Percentiles rank a stretch among this genome's conserved stretches.
phyloP scores from a whole-genome alignment of 2,113 vertebrate species.

The Petaurus breviceps region DNA sequence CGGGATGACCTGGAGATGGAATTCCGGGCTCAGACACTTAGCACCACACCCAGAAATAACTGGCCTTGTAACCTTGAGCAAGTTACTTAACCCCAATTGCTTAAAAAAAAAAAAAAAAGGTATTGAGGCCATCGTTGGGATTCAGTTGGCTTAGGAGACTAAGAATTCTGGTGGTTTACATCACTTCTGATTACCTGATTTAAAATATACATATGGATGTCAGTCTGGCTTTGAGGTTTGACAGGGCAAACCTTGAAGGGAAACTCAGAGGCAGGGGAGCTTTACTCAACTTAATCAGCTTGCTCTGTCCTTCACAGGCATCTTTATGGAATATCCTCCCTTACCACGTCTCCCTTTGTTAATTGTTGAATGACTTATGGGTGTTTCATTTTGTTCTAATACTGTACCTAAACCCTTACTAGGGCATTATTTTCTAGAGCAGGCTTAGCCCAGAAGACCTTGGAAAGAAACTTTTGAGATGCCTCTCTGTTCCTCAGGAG shows the following conservation, averaged over 20 bases:
- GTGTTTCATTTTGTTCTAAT: background rate
- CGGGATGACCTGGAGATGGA: too few species aligned
- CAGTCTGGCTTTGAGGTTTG: background rate
- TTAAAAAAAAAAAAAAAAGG: too few species aligned
- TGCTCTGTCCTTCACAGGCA: background rate
- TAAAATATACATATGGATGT: background rate
- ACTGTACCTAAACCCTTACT: background rate
- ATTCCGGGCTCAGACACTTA: too few species aligned
- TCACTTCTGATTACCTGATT: background rate
- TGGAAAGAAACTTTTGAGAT: background rate
- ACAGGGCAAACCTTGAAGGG: background rate
- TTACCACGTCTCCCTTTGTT: background rate
- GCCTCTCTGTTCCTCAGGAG: background rate
- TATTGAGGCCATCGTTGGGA: background rate
- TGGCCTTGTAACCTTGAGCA: too few species aligned
- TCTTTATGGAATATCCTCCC: background rate
- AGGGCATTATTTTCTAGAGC: background rate
- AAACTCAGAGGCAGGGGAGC: background rate
- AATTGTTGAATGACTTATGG: background rate
- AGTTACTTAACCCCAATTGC: too few species aligned
- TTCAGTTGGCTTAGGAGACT: background rate
- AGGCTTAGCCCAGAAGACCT: background rate
- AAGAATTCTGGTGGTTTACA: background rate
- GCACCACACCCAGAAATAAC: too few species aligned
- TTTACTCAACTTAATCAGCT: background rate